These are phyloP conservation scores for Apodemia zela DNA, from an alignment of 2,888 invertebrate species.

Conservation along the genomic window DNA sequence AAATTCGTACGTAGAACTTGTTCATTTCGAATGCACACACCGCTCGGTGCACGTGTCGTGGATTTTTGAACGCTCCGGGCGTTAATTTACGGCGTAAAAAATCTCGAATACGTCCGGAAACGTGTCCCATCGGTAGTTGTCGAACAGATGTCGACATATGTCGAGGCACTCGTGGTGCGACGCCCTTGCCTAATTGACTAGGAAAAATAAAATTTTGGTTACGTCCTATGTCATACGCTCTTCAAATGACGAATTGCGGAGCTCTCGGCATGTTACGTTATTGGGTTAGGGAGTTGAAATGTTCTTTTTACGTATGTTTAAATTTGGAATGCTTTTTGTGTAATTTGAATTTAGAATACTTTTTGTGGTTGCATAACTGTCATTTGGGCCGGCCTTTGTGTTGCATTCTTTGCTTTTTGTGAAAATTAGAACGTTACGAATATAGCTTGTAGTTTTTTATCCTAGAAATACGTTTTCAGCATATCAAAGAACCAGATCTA, in stretches of 20 bases:
- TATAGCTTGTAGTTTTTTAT: not conserved
- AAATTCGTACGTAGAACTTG: conserved; percentile 17
- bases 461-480: not conserved
- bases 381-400: conserved; percentile 21
- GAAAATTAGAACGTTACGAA: conserved; percentile 19
- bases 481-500: not conserved
- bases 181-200: conserved; percentile 67
- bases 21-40: conserved; percentile 33
- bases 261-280: conserved; percentile 13
- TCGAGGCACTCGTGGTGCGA: conserved; percentile 43
- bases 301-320: conserved; percentile 6
- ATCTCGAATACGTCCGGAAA: conserved; percentile 64
- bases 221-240: conserved; percentile 25
- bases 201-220: conserved; percentile 54
- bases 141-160: conserved; percentile 78
- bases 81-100: conserved; percentile 66
- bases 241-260: conserved; percentile 29
- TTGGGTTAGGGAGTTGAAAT: conserved; percentile 8
- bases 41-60: conserved; percentile 46
- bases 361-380: conserved; percentile 12
- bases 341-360: conserved; percentile 5
- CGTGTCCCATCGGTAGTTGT: conserved; percentile 64
- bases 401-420: conserved; percentile 25
- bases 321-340: conserved; percentile 13
- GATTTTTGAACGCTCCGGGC: conserved; percentile 51